A percentile compares a stretch with the other conserved stretches of the same genome.
Conservation (phyloP, 2,113 vertebrate species). For the Antigone vipio region DNA sequence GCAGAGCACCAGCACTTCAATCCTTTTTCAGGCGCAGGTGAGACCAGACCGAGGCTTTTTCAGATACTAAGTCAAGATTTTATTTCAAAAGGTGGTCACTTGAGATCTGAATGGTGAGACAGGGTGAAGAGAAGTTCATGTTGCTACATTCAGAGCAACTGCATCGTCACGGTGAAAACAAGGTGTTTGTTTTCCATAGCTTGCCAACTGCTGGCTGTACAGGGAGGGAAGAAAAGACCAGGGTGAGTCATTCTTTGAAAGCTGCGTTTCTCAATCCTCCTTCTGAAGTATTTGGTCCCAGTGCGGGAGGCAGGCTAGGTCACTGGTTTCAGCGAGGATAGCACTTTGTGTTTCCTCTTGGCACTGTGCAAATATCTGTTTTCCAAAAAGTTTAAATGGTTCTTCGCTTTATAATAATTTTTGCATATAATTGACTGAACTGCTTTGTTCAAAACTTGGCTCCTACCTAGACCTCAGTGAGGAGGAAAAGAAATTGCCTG, state of each 20-base stretch:
- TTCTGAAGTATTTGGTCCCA: background rate
- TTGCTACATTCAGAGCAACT: background rate
- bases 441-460: slow-evolving; percentile 60
- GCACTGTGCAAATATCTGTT: background rate
- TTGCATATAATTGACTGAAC: slow-evolving; percentile 51
- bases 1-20: background rate
- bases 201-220: background rate
- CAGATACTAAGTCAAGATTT: background rate
- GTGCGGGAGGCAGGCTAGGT: background rate
- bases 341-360: background rate
- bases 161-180: background rate
- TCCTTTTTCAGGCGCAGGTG: background rate
- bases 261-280: background rate
- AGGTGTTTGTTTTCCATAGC: slow-evolving; percentile 3
- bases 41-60: background rate
- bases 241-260: background rate
- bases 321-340: background rate
- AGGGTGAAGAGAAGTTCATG: slow-evolving; percentile 15
- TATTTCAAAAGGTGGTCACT: background rate
- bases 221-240: background rate
- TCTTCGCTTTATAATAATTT: slow-evolving; percentile 21
- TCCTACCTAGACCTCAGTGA: slow-evolving; percentile 19
- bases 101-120: background rate
- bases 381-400: background rate
- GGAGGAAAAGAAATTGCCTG: slow-evolving; percentile 39